These are phyloP conservation scores for Potorous gilbertii DNA, from an alignment of 2,797 vertebrate species.

Conservation along the genomic window DNA sequence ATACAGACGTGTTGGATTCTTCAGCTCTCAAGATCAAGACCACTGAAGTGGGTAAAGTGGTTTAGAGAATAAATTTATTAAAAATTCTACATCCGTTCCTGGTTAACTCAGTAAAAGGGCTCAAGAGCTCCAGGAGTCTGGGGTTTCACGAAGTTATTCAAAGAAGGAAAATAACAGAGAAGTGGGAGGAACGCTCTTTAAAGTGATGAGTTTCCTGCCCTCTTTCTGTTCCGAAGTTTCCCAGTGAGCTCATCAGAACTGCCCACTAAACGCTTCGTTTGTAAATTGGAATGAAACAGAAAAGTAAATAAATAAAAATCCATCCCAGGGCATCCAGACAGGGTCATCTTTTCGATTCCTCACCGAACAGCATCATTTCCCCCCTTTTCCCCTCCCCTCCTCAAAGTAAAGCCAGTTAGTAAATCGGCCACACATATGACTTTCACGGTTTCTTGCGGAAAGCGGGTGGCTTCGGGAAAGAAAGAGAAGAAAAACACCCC, in stretches of 20 bases:
- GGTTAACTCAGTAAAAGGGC: slow-evolving; percentile 60
- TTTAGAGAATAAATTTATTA: slow-evolving; percentile 42
- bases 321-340: slow-evolving; percentile 22
- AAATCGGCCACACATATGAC: slow-evolving; percentile 23
- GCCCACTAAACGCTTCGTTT: slow-evolving; percentile 74
- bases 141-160: slow-evolving; percentile 66
- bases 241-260: slow-evolving; percentile 78
- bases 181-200: slow-evolving; percentile 65
- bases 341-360: not conserved
- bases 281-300: slow-evolving; percentile 65
- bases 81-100: slow-evolving; percentile 66
- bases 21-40: slow-evolving; percentile 42
- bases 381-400: not conserved
- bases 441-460: slow-evolving; percentile 65
- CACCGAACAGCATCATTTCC: not conserved
- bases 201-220: slow-evolving; percentile 67
- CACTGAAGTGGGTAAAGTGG: slow-evolving; percentile 39
- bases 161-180: slow-evolving; percentile 70
- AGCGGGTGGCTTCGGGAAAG: slow-evolving; percentile 11
- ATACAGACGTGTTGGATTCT: slow-evolving; percentile 44
- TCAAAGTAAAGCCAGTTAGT: slow-evolving; percentile 8
- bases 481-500: slow-evolving; percentile 74
- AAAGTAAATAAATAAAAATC: not conserved
- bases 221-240: slow-evolving; percentile 78
- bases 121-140: slow-evolving; percentile 55